Percentiles rank a stretch among this genome's conserved stretches.
These are phyloP conservation scores for Labeo calbasu DNA, from an alignment of 2,797 vertebrate species.

Conservation along the genomic window DNA sequence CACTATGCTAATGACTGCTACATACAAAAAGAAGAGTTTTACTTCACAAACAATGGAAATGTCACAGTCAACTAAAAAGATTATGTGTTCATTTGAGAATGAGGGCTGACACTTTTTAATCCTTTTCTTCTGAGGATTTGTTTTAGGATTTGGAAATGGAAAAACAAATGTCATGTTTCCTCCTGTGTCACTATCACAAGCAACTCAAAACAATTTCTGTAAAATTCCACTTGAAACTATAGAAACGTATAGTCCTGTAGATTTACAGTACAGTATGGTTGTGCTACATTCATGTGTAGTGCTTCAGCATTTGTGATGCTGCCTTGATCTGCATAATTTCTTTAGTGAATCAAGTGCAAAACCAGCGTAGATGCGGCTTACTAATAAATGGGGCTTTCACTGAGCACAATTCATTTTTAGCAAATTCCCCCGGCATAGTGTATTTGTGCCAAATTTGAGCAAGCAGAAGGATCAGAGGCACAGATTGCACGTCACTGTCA, in stretches of 20 bases:
- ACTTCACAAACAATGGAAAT: not conserved
- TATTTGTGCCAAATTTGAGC: conserved; percentile 23
- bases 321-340: not conserved
- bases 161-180: not conserved
- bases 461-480: not conserved
- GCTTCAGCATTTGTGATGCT: not conserved
- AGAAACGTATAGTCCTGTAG: not conserved
- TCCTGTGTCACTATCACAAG: not conserved
- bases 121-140: conserved; percentile 5
- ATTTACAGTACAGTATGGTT: not conserved
- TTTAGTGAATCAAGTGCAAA: not conserved
- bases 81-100: not conserved
- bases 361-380: not conserved
- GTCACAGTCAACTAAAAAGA: not conserved
- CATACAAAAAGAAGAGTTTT: not conserved
- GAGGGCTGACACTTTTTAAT: not conserved
- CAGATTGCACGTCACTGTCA: conserved; percentile 46
- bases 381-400: not conserved
- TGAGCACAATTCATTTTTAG: not conserved
- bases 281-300: not conserved
- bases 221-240: not conserved
- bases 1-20: not conserved
- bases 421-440: not conserved
- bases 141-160: not conserved
- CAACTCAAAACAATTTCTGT: not conserved